Evolutionary conservation across 2,888 invertebrate genomes (phyloP), one percentile per base, ranked within the genome.

Genomic region (Endomychus coccineus): DNA sequence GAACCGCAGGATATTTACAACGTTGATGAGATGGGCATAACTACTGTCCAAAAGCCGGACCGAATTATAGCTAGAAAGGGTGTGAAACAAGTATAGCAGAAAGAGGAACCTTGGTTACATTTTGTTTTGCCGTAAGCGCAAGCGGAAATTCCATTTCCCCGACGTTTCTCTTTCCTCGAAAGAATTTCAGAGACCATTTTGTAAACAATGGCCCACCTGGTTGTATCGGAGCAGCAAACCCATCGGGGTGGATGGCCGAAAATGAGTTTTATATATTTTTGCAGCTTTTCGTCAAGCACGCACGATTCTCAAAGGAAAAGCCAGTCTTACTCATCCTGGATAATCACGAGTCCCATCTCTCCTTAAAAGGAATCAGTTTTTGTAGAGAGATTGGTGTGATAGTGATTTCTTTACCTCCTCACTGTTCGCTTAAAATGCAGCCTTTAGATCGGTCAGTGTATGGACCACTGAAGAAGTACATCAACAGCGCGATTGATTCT

Each of bases 21-120:
- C 41, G 33, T 53, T 16, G 56, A 58, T 37, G 54, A 59, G 40
- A 56, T 50, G 7, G 58, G 54, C 2, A 31, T 56, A 1, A 57
- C 55, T 6, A 58, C 54, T 6, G 56, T 58, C 1, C 54, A 55
- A 25, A 49, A 43, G 25, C 56, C 58, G 7, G 29, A 40, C 15
- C 45, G 42, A 39, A 43, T 61, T 12, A 24, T 60, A 31, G 57
- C 54, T 2, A 35, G 34, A 17, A 50, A 46, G 36, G 58, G 56
- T 9, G 19, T 31, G 3, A 51, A 51, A 25, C 51, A 57, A 34
- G 43, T 58, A 9, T 52, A 53, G 50, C 42, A 15, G 56, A 58
- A 49, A 38, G 54, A 27, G 52, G 55, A 10, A 40, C 44, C 5
- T 22, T 55, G 13, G 50, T 56, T 1, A 56, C 54, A 5, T 25